Evolutionary conservation across 2,797 vertebrate genomes (phyloP).

Genomic region (Phataginus tricuspis): DNA sequence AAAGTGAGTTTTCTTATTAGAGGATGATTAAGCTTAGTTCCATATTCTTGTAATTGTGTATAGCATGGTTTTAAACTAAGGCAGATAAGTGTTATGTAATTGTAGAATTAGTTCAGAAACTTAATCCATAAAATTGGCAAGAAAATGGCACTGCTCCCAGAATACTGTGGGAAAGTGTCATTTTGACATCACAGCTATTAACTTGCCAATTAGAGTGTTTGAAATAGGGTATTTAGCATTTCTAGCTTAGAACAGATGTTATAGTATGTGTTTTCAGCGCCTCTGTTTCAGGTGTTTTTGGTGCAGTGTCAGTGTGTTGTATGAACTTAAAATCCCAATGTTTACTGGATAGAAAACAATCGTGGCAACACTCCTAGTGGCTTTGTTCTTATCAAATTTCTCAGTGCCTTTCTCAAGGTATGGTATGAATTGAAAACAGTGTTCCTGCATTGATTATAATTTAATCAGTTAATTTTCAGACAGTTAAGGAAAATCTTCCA

Average conservation of each 20-base stretch:
- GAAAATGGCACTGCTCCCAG: slow-evolving; percentile 57
- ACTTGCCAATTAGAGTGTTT: slow-evolving; percentile 57
- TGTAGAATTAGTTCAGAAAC: slow-evolving; percentile 43
- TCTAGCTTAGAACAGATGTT: slow-evolving; percentile 61
- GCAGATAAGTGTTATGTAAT: slow-evolving; percentile 32
- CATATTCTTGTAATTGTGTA: slow-evolving; percentile 49
- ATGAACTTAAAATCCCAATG: slow-evolving; percentile 40
- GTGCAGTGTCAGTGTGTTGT: slow-evolving; percentile 53
- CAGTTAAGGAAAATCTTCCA: slow-evolving; percentile 57
- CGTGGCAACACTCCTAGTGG: slow-evolving; percentile 64
- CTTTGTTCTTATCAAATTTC: slow-evolving; percentile 30
- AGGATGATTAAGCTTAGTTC: slow-evolving; percentile 39
- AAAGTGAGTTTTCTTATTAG: slow-evolving; percentile 57
- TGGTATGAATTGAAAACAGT: background rate
- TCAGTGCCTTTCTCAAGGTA: slow-evolving; percentile 49
- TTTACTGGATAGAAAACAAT: slow-evolving; percentile 66
- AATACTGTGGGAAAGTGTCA: slow-evolving; percentile 45
- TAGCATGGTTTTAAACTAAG: slow-evolving; percentile 28
- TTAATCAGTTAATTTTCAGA: slow-evolving; percentile 28
- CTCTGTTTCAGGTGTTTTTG: slow-evolving; percentile 67
- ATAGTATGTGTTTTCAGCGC: slow-evolving; percentile 20
- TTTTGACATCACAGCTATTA: slow-evolving; percentile 55
- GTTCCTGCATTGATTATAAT: background rate
- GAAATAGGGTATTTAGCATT: slow-evolving; percentile 60
- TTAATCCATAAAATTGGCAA: slow-evolving; percentile 27